These are phyloP conservation scores for Blastobasis lacticolella DNA, from an alignment of 2,888 invertebrate genomes.

Conservation along the genomic window DNA sequence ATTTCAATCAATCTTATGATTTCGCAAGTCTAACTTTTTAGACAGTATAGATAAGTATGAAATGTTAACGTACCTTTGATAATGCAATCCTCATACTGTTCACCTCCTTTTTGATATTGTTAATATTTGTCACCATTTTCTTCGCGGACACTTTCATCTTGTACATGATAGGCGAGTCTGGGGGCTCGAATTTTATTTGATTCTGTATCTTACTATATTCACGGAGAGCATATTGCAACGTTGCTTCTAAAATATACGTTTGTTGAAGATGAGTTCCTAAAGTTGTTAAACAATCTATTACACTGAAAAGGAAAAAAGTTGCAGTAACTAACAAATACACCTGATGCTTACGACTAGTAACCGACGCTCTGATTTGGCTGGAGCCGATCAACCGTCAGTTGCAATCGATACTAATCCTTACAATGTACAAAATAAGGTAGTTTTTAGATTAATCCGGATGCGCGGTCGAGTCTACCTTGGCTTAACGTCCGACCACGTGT, in stretches of 20 bases:
- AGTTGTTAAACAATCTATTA: constrained; percentile 67
- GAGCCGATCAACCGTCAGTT: no score
- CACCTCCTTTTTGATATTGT: constrained; percentile 39
- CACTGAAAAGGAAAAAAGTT: constrained; percentile 46
- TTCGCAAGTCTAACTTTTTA: no score
- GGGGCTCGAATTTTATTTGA: constrained; percentile 49
- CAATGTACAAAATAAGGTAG: no score
- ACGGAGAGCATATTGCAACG: constrained; percentile 67
- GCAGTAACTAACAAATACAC: no score
- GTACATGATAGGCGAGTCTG: constrained; percentile 36
- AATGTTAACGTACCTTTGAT: constrained; percentile 34
- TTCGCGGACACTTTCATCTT: constrained; percentile 33
- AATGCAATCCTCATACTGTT: constrained; percentile 39
- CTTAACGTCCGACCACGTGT: no score
- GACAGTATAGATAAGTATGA: neutral
- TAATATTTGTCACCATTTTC: constrained; percentile 38
- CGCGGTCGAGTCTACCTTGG: no score
- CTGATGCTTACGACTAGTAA: no score
- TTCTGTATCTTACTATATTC: constrained; percentile 43
- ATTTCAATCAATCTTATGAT: no score
- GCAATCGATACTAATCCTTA: no score
- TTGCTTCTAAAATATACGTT: constrained; percentile 71
- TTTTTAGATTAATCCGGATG: no score
- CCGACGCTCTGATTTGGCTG: no score
- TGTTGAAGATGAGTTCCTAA: constrained; percentile 74